Conservation (phyloP, 1,140 invertebrate species). For the Latrodectus geometricus region DNA sequence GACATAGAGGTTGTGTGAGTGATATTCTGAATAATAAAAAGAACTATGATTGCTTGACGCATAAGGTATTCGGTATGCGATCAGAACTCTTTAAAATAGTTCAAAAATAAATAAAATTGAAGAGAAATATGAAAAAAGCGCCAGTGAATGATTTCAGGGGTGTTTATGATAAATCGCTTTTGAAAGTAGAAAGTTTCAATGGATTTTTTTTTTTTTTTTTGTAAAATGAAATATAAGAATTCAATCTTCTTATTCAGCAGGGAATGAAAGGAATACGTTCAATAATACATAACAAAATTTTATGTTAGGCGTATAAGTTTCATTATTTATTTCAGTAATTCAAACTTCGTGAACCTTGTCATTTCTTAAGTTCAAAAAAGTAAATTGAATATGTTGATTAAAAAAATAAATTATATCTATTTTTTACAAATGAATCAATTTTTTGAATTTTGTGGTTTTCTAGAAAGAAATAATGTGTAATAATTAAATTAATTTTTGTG, state of each 20-base stretch:
- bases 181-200: conserved; percentile 10
- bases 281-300: too few relatives aligned
- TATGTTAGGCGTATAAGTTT: too few relatives aligned
- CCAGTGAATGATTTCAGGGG: conserved; percentile 28
- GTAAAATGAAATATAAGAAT: conserved; percentile 27
- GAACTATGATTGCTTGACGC: background rate
- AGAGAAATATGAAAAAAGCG: background rate
- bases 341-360: too few relatives aligned
- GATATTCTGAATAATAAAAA: conserved; percentile 30
- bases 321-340: too few relatives aligned
- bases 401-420: too few relatives aligned
- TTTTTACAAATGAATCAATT: too few relatives aligned
- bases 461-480: too few relatives aligned
- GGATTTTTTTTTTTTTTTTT: conserved; percentile 6
- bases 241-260: background rate
- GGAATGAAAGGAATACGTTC: too few relatives aligned
- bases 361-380: too few relatives aligned
- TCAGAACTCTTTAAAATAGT: conserved; percentile 15
- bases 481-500: too few relatives aligned
- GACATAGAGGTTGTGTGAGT: background rate
- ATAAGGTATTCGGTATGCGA: conserved; percentile 15
- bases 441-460: too few relatives aligned
- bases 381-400: too few relatives aligned
- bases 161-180: conserved; percentile 15
- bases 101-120: conserved; percentile 8